Conservation (phyloP, 2,888 invertebrate genomes). For the Fragum whitleyi region DNA sequence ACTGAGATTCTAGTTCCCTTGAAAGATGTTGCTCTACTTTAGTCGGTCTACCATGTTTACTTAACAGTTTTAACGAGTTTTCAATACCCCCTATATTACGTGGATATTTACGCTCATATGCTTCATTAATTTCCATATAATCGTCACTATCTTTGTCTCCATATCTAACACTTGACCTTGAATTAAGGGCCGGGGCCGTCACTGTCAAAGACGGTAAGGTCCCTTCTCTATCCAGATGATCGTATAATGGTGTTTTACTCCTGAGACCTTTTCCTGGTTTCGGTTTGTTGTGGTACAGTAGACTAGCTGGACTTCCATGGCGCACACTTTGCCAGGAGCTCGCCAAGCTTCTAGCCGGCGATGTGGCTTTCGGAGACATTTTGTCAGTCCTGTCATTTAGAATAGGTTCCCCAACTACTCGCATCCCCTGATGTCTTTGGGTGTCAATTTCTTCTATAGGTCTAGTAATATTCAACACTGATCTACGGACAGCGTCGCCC, state of each 20-base stretch:
- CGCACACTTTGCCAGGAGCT: constrained; percentile 51
- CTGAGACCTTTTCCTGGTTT: constrained; percentile 22
- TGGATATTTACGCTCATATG: constrained; percentile 41
- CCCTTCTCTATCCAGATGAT: constrained; percentile 67
- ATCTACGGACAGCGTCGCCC: constrained; percentile 45
- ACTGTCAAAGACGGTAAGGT: constrained; percentile 69
- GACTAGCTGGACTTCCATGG: constrained; percentile 61
- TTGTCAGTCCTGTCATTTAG: neutral
- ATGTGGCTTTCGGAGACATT: constrained; percentile 50
- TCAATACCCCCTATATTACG: constrained; percentile 74
- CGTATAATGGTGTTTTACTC: constrained; percentile 68
- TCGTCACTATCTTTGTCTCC: constrained; percentile 60
- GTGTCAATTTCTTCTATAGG: constrained; percentile 39
- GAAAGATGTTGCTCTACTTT: constrained; percentile 74
- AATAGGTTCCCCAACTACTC: constrained; percentile 63
- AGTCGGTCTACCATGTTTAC: constrained; percentile 71
- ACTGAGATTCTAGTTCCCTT: constrained; percentile 71
- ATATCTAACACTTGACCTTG: constrained; percentile 32
- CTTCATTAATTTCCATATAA: constrained; percentile 53
- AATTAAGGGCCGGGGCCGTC: constrained; percentile 55
- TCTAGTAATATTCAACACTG: neutral
- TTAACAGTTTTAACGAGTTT: constrained; percentile 73
- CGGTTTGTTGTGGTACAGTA: constrained; percentile 44
- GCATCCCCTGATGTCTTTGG: constrained; percentile 63
- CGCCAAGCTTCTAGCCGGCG: constrained; percentile 32